A percentile compares a stretch with the other conserved stretches of the same genome.
These are phyloP conservation scores for Regulus satrapa DNA, from an alignment of 2,113 vertebrate species.

Conservation along the genomic window DNA sequence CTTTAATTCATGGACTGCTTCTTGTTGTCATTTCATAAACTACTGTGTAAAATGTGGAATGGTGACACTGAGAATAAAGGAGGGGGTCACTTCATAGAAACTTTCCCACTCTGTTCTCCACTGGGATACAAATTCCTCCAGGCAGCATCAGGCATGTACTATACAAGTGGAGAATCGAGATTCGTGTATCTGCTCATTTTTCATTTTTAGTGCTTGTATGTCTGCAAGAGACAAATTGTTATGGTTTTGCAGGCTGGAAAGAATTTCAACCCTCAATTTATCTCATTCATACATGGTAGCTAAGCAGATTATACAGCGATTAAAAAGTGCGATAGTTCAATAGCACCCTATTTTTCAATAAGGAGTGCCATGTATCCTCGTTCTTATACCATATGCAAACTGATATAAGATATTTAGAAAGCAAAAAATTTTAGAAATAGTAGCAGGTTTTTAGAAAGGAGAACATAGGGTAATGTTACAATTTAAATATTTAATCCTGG, in stretches of 20 bases:
- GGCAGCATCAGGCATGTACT: neutral
- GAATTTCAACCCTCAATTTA: conserved; percentile 22
- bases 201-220: conserved; percentile 1
- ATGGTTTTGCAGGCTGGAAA: neutral
- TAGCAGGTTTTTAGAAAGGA: conserved; percentile 19
- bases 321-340: conserved; percentile 57
- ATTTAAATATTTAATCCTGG: conserved; percentile 5
- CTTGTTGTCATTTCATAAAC: neutral
- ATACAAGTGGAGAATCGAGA: neutral
- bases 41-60: neutral
- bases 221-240: conserved; percentile 33
- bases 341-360: conserved; percentile 40
- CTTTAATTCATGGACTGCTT: neutral
- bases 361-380: neutral
- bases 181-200: neutral
- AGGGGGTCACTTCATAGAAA: neutral
- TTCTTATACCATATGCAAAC: neutral
- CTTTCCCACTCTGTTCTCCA: neutral
- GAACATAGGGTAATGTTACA: neutral
- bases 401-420: neutral
- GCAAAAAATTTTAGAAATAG: neutral
- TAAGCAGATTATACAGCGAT: conserved; percentile 28
- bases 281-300: neutral
- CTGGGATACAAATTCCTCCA: neutral
- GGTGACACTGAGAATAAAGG: neutral